Evolutionary conservation across 2,113 vertebrate species (phyloP).

Genomic region (Corydoras maculifer): DNA sequence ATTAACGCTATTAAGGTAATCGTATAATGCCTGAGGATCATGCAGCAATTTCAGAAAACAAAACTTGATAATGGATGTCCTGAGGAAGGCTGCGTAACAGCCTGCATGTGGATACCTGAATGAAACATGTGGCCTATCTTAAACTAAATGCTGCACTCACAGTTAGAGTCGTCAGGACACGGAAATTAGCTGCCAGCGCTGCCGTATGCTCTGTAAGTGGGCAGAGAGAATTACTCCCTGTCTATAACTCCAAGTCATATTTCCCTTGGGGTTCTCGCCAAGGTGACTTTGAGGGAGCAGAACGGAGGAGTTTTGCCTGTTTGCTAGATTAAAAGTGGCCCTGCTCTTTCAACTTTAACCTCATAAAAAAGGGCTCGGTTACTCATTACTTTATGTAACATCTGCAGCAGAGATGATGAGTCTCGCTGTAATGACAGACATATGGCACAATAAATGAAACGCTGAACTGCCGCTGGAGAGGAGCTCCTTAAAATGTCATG

Average conservation of each 20-base stretch:
- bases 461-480: constrained; percentile 53
- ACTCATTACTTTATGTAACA: constrained; percentile 71
- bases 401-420: constrained; percentile 62
- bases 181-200: constrained; percentile 56
- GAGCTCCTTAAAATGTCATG: constrained; percentile 11
- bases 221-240: constrained; percentile 45
- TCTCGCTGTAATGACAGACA: constrained; percentile 63
- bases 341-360: constrained; percentile 65
- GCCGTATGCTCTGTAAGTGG: constrained; percentile 24
- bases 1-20: constrained; percentile 34
- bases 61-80: constrained; percentile 57
- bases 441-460: constrained; percentile 60
- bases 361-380: constrained; percentile 65
- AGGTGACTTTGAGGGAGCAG: constrained; percentile 46
- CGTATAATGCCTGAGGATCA: constrained; percentile 30
- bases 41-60: constrained; percentile 48
- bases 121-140: constrained; percentile 45
- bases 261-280: constrained; percentile 28
- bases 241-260: constrained; percentile 29
- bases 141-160: constrained; percentile 53
- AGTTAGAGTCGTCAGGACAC: constrained; percentile 22
- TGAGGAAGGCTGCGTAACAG: constrained; percentile 50
- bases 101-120: constrained; percentile 53
- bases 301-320: constrained; percentile 22
- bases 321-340: constrained; percentile 55